phyloP scores from a whole-genome alignment of 2,113 vertebrate genomes.

The Anser brachyrhynchus region DNA sequence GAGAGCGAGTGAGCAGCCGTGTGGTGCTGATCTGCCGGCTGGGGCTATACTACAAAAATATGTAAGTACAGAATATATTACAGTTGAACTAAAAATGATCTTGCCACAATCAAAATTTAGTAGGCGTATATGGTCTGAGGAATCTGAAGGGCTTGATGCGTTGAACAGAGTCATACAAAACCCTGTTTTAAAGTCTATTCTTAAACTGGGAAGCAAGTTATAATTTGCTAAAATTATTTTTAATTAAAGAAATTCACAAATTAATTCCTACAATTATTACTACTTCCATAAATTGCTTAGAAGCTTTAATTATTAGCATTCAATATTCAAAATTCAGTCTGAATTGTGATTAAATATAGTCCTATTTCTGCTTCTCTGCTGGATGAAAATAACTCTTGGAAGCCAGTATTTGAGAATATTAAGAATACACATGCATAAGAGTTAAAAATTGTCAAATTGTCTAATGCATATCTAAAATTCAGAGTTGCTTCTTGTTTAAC shows the following conservation, averaged over 20 bases:
- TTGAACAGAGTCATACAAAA: not conserved
- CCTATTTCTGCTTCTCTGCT: not conserved
- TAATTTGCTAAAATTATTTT: slow-evolving; percentile 29
- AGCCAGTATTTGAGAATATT: not conserved
- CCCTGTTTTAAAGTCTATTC: not conserved
- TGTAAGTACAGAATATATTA: not conserved
- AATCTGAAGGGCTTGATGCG: not conserved
- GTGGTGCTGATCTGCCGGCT: not conserved
- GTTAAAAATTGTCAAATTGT: not conserved
- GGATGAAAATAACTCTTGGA: not conserved
- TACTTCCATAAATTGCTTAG: slow-evolving; percentile 31
- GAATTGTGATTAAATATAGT: slow-evolving; percentile 22
- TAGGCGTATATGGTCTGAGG: not conserved
- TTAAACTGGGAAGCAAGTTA: not conserved
- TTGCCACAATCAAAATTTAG: not conserved
- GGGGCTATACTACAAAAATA: not conserved
- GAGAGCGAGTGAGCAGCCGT: not conserved
- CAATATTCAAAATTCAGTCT: slow-evolving; percentile 36
- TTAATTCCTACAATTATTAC: slow-evolving; percentile 26
- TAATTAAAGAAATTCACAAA: slow-evolving; percentile 31
- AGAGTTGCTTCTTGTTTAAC: not conserved
- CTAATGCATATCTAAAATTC: not conserved
- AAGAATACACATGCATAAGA: not conserved
- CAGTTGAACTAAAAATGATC: not conserved
- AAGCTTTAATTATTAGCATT: slow-evolving; percentile 25